phyloP scores from a whole-genome alignment of 2,888 invertebrate genomes.

The Resseliella maxima region DNA sequence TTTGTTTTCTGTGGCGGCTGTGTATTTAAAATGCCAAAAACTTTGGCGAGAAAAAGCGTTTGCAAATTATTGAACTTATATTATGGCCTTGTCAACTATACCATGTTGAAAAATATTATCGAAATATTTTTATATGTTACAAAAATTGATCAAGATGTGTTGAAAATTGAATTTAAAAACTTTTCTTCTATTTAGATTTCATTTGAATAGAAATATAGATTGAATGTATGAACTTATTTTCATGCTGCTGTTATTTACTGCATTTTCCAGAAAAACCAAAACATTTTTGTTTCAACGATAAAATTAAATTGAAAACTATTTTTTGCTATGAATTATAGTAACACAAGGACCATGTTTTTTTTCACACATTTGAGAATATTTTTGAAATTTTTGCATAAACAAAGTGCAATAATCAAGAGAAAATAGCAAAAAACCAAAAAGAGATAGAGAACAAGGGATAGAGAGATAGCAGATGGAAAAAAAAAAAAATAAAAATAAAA shows the following conservation, averaged over 20 bases:
- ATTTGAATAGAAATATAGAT: background rate
- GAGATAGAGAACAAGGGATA: background rate
- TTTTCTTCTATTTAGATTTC: background rate
- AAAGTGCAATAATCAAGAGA: background rate
- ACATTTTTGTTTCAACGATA: constrained; percentile 21
- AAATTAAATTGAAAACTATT: constrained; percentile 51
- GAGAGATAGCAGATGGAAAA: background rate
- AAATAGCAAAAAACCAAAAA: background rate
- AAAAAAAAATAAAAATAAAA: background rate
- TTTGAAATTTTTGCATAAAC: background rate
- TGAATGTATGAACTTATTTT: too few relatives aligned
- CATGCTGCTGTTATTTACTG: background rate
- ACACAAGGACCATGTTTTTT: background rate
- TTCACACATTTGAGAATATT: background rate
- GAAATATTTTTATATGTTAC: background rate
- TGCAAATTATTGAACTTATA: background rate
- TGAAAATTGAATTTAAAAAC: background rate
- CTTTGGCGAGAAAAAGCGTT: too few relatives aligned
- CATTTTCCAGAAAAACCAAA: background rate
- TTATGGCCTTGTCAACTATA: background rate
- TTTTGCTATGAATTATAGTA: background rate
- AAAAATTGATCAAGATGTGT: background rate
- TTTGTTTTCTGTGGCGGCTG: too few relatives aligned
- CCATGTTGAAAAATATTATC: background rate
- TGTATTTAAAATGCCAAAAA: too few relatives aligned